Conservation (phyloP, 2,888 invertebrate species). For the Catocala nupta region DNA sequence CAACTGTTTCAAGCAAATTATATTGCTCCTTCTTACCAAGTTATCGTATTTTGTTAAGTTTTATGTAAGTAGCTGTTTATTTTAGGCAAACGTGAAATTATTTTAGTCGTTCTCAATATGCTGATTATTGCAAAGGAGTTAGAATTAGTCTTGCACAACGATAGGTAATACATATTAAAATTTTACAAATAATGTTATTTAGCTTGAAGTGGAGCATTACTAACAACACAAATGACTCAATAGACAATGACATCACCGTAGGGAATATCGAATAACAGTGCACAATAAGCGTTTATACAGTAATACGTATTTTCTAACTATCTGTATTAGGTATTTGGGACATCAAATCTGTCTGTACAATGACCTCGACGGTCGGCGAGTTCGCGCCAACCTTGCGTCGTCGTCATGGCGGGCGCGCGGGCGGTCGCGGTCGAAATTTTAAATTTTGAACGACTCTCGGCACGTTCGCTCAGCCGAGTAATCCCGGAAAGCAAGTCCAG, state of each 20-base stretch:
- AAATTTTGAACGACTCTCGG: conserved; percentile 53
- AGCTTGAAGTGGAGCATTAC: conserved; percentile 35
- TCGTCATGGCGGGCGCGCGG: conserved; percentile 57
- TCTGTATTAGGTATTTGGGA: conserved; percentile 79
- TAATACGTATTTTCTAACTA: conserved; percentile 52
- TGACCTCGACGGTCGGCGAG: conserved; percentile 75
- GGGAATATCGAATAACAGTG: conserved; percentile 49
- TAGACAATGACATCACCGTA: conserved; percentile 49
- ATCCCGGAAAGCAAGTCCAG: conserved; percentile 52
- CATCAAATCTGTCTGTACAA: conserved; percentile 79
- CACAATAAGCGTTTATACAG: conserved; percentile 38
- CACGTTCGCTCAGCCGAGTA: conserved; percentile 42
- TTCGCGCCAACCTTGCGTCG: conserved; percentile 75
- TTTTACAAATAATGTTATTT: conserved; percentile 32
- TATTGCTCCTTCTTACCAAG: too few relatives aligned
- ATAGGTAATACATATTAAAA: conserved; percentile 24
- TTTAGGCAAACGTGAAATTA: too few relatives aligned
- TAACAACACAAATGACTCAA: conserved; percentile 50
- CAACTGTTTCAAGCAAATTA: too few relatives aligned
- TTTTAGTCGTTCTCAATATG: too few relatives aligned
- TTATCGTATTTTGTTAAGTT: too few relatives aligned
- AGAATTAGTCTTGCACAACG: conserved; percentile 14
- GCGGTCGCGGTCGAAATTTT: conserved; percentile 61
- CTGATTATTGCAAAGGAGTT: too few relatives aligned
- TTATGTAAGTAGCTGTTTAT: too few relatives aligned